Conservation (phyloP, 2,888 invertebrate species). For the Empis livida region DNA sequence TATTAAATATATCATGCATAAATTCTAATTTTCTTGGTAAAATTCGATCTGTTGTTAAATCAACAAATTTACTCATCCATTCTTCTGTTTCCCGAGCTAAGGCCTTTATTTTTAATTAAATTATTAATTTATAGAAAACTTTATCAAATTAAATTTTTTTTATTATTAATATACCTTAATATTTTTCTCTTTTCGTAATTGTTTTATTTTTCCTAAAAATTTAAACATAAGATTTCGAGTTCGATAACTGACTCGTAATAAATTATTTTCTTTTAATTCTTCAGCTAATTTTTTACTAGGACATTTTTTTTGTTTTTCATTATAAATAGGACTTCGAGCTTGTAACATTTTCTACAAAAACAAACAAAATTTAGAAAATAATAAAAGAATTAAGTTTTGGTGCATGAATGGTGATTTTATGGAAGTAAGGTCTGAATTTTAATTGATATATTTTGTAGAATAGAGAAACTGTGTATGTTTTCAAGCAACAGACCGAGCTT, state of each 20-base stretch:
- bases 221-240: constrained; percentile 18
- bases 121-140: not conserved
- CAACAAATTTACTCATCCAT: constrained; percentile 18
- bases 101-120: constrained; percentile 13
- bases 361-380: not conserved
- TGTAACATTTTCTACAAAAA: constrained; percentile 16
- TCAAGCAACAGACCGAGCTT: too few species aligned
- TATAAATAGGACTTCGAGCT: constrained; percentile 20
- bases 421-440: too few species aligned
- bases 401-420: too few species aligned
- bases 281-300: not conserved
- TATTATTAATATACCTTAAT: constrained; percentile 6
- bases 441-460: too few species aligned
- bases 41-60: constrained; percentile 17
- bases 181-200: constrained; percentile 11
- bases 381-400: too few species aligned
- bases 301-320: constrained; percentile 8
- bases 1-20: constrained; percentile 21
- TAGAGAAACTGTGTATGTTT: too few species aligned
- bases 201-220: constrained; percentile 13
- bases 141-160: too few species aligned
- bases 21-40: constrained; percentile 23
- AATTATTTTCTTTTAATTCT: constrained; percentile 11
- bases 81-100: constrained; percentile 12
- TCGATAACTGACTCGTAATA: constrained; percentile 19